These are phyloP conservation scores for Mustela nigripes DNA, from an alignment of 2,113 vertebrate genomes.

Conservation along the genomic window DNA sequence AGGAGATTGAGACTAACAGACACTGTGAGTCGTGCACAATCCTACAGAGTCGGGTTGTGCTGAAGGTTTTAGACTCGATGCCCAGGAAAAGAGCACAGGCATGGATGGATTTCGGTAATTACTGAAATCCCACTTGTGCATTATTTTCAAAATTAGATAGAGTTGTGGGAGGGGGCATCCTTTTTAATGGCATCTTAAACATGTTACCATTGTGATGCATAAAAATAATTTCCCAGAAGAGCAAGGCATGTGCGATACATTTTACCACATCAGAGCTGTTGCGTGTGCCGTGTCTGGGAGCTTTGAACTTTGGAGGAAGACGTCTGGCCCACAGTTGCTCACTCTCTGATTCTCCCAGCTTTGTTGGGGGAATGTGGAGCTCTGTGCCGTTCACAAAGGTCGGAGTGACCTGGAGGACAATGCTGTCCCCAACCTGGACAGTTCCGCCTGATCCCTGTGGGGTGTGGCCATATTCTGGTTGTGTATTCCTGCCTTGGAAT, in stretches of 20 bases:
- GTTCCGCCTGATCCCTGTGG: background rate
- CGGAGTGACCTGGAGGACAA: background rate
- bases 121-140: background rate
- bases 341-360: background rate
- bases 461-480: background rate
- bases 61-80: accelerated
- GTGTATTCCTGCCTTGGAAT: background rate
- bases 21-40: accelerated
- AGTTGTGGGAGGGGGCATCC: no score
- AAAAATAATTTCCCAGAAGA: constrained; percentile 25
- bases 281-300: accelerated
- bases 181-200: background rate
- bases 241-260: background rate
- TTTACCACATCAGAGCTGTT: background rate
- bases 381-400: background rate
- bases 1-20: background rate
- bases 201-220: background rate
- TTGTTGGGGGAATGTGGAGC: accelerated
- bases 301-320: background rate
- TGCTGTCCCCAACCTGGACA: background rate
- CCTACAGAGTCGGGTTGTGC: accelerated
- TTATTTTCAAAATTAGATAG: background rate
- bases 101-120: accelerated
- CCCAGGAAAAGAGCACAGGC: background rate
- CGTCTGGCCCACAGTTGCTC: background rate